phyloP scores from a whole-genome alignment of 92 coral and sea anemone genomes.

The Blastomussa wellsi region DNA sequence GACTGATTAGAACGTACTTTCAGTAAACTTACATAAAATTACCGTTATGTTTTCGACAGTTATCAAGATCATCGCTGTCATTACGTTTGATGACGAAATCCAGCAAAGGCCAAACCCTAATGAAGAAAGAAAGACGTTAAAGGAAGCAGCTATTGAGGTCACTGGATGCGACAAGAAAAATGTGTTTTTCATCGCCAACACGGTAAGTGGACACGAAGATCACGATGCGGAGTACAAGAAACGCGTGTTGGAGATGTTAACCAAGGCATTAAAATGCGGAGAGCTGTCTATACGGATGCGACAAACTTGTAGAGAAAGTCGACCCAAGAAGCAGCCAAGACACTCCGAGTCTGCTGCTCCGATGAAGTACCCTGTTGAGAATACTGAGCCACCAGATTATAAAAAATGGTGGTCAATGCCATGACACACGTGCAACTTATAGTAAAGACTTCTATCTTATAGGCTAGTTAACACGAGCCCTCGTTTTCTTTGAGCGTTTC shows the following conservation, averaged over 20 bases:
- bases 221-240: neutral
- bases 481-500: no score
- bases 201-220: neutral
- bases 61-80: constrained; percentile 21
- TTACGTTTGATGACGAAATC: constrained; percentile 35
- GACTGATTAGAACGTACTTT: no score
- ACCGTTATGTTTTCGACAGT: neutral
- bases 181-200: constrained; percentile 20
- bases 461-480: neutral
- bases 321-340: neutral
- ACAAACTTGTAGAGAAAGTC: neutral
- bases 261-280: constrained; percentile 7
- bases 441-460: neutral
- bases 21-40: neutral
- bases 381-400: neutral
- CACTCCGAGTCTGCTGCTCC: neutral
- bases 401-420: neutral
- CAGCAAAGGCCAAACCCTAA: neutral
- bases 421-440: neutral
- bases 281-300: constrained; percentile 21
- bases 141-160: constrained; percentile 9
- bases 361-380: neutral
- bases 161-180: constrained; percentile 12
- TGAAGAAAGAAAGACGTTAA: neutral
- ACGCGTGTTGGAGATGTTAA: constrained; percentile 8